phyloP scores from a whole-genome alignment of 2,113 vertebrate genomes.

The Scomber scombrus region DNA sequence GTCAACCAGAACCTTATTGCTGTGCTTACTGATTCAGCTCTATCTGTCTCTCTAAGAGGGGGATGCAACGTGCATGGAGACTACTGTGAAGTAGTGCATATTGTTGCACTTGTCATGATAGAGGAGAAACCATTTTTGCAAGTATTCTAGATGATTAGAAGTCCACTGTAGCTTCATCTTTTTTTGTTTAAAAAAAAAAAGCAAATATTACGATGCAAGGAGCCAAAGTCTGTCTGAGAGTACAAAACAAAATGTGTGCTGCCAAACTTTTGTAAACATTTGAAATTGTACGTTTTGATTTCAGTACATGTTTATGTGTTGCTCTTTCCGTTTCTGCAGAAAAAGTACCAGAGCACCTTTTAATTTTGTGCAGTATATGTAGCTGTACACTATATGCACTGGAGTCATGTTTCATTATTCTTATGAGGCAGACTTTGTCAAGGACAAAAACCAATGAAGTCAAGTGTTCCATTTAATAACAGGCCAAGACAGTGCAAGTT shows the following conservation, averaged over 20 bases:
- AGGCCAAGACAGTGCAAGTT: constrained; percentile 8
- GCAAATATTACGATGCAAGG: constrained; percentile 1
- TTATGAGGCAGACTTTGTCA: constrained; percentile 5
- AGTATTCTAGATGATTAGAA: constrained; percentile 37
- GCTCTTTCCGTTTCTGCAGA: not conserved
- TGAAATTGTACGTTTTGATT: not conserved
- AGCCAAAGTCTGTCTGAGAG: constrained; percentile 21
- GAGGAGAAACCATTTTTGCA: constrained; percentile 33
- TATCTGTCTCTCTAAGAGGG: constrained; percentile 40
- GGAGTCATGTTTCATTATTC: constrained; percentile 13
- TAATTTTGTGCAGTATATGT: not conserved
- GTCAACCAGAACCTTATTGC: constrained; percentile 27
- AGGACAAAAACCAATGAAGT: constrained; percentile 10
- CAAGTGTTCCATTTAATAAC: constrained; percentile 20
- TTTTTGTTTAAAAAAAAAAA: constrained; percentile 33
- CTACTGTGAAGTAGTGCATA: constrained; percentile 6
- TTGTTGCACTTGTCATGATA: constrained; percentile 14
- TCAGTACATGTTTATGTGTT: not conserved
- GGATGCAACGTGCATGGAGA: constrained; percentile 18
- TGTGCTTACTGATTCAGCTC: constrained; percentile 21
- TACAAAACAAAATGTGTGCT: constrained; percentile 13
- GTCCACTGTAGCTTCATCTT: constrained; percentile 16
- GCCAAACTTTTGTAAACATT: not conserved
- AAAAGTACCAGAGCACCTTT: not conserved
- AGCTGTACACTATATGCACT: not conserved